phyloP scores from a whole-genome alignment of 2,113 vertebrate genomes.

The Clupea harengus region DNA sequence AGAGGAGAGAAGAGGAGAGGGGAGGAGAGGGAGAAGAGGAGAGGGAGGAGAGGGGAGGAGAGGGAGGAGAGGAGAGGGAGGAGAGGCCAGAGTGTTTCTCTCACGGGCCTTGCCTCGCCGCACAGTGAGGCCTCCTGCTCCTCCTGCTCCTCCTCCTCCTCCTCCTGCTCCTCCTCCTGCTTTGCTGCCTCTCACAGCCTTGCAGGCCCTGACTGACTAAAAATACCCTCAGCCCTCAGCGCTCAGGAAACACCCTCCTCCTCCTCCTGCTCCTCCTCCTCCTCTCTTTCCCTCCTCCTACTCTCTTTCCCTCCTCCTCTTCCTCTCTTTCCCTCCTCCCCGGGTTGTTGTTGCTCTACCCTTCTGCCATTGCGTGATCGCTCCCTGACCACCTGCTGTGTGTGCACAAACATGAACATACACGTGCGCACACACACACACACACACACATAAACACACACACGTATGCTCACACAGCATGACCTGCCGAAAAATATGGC shows the following conservation, averaged over 20 bases:
- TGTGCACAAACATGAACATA: not conserved
- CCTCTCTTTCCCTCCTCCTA: no score
- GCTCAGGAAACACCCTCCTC: not conserved
- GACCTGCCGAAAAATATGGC: not conserved
- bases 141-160: no score
- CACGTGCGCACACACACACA: not conserved
- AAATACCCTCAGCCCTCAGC: constrained; percentile 30
- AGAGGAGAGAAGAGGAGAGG: not conserved
- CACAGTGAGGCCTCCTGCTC: constrained; percentile 33
- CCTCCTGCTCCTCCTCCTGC: no score
- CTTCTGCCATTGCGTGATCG: not conserved
- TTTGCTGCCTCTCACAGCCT: constrained; percentile 51
- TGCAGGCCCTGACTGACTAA: constrained; percentile 39
- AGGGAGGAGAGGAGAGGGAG: not conserved
- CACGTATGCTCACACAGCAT: not conserved
- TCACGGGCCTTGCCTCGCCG: not conserved
- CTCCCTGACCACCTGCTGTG: not conserved
- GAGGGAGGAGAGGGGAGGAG: not conserved
- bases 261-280: no score
- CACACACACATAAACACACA: not conserved
- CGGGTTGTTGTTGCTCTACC: not conserved
- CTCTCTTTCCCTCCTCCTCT: not conserved
- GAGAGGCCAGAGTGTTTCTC: not conserved
- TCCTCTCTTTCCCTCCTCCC: not conserved
- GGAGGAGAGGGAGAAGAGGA: not conserved